These are phyloP conservation scores for Metaphire vulgaris DNA, from an alignment of 1,140 invertebrate genomes.

Conservation along the genomic window DNA sequence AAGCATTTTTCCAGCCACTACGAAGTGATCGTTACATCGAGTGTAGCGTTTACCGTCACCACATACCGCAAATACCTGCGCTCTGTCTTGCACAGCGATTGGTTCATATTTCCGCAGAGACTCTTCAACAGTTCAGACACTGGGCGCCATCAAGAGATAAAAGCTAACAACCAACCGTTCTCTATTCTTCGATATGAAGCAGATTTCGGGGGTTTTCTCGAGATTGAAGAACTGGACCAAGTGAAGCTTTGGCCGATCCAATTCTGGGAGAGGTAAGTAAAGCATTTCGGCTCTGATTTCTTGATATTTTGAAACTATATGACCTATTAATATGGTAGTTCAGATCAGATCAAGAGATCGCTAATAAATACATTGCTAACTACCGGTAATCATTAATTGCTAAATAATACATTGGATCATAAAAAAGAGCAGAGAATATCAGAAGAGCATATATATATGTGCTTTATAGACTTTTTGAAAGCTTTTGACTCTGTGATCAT, in stretches of 20 bases:
- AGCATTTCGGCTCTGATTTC: too few relatives aligned
- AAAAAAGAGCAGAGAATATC: too few relatives aligned
- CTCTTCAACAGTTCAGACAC: slow-evolving; percentile 14
- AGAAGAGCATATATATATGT: too few relatives aligned
- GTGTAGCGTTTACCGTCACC: background rate
- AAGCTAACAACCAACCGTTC: background rate
- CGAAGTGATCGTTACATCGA: background rate
- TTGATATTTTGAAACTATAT: too few relatives aligned
- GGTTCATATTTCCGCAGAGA: slow-evolving; percentile 21
- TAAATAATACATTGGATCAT: too few relatives aligned
- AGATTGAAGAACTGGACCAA: slow-evolving; percentile 23
- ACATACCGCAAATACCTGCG: background rate
- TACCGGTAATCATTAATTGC: too few relatives aligned
- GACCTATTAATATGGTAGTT: too few relatives aligned
- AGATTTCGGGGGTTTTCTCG: slow-evolving; percentile 27
- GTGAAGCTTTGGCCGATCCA: slow-evolving; percentile 19
- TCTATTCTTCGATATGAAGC: slow-evolving; percentile 4
- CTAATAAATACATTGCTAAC: too few relatives aligned
- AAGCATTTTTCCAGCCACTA: background rate
- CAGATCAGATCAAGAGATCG: too few relatives aligned
- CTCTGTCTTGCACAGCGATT: slow-evolving; percentile 5
- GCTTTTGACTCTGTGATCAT: too few relatives aligned
- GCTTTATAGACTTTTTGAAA: too few relatives aligned
- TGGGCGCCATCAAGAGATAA: background rate
- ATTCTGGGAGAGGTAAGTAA: slow-evolving; percentile 31